phyloP scores from a whole-genome alignment of 1,140 invertebrate species.

The Steinernema khuongi region DNA sequence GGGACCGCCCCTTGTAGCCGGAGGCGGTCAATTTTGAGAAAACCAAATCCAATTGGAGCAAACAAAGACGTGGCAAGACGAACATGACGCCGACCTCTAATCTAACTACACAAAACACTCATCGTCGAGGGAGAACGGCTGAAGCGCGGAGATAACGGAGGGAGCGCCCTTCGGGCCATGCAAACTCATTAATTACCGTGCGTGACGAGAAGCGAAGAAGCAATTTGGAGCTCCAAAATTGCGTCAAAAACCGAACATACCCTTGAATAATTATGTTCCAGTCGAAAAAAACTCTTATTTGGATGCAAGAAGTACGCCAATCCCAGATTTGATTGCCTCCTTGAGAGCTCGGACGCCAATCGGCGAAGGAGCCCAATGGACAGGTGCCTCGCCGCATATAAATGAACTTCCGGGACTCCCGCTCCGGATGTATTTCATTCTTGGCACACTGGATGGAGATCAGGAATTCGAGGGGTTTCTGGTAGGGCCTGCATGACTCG shows the following conservation, averaged over 20 bases:
- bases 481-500: too few relatives aligned
- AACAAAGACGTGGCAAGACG: slow-evolving; percentile 1
- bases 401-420: too few relatives aligned
- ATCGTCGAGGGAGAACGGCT: not conserved
- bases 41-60: not conserved
- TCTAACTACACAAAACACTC: not conserved
- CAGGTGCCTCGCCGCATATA: too few relatives aligned
- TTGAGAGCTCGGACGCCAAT: too few relatives aligned
- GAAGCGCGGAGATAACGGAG: not conserved
- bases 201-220: slow-evolving; percentile 4
- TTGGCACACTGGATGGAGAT: too few relatives aligned
- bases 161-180: not conserved
- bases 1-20: not conserved
- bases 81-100: not conserved
- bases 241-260: not conserved
- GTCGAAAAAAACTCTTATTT: too few relatives aligned
- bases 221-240: not conserved
- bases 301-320: too few relatives aligned
- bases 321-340: too few relatives aligned
- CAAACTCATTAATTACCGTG: slow-evolving; percentile 13
- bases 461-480: too few relatives aligned
- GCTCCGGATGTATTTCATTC: too few relatives aligned
- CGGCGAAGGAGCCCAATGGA: too few relatives aligned
- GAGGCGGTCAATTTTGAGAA: slow-evolving; percentile 4
- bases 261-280: too few relatives aligned